Evolutionary conservation across 2,888 invertebrate species (phyloP).

Genomic region (Caenorhabditis doughertyi): DNA sequence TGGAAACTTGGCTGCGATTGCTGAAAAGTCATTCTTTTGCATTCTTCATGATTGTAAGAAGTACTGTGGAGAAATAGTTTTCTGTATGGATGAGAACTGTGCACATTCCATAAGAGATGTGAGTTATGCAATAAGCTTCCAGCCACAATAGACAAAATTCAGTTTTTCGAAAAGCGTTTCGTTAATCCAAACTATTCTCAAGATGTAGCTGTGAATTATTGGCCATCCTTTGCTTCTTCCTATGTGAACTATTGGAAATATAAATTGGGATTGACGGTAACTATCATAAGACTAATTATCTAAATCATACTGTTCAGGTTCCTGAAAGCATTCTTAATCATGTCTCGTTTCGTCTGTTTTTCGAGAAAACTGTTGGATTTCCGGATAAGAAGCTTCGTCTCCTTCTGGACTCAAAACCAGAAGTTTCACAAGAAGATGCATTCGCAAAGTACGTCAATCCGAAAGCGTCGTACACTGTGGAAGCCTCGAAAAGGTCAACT

Average conservation of each 20-base stretch:
- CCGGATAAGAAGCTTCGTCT: constrained; percentile 76
- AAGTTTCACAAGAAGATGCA: constrained; percentile 63
- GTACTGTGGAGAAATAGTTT: constrained; percentile 76
- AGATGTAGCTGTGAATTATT: constrained; percentile 30
- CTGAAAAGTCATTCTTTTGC: constrained; percentile 70
- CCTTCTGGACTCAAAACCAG: constrained; percentile 69
- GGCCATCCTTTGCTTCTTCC: constrained; percentile 42
- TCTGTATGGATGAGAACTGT: constrained; percentile 77
- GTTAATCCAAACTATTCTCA: constrained; percentile 31
- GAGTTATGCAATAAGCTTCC: background rate
- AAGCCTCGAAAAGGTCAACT: constrained; percentile 32
- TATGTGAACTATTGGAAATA: constrained; percentile 59
- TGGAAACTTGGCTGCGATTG: constrained; percentile 75
- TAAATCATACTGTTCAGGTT: constrained; percentile 35
- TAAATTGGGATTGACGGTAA: constrained; percentile 43
- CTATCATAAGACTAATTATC: background rate
- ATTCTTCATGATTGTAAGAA: constrained; percentile 65
- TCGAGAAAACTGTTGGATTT: constrained; percentile 79
- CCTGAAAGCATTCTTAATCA: constrained; percentile 64
- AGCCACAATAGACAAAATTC: constrained; percentile 6
- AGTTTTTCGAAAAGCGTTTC: constrained; percentile 65
- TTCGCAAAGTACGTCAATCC: constrained; percentile 55
- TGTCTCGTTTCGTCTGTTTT: constrained; percentile 74
- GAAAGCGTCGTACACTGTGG: constrained; percentile 42
- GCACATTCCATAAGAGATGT: constrained; percentile 74